Conservation (phyloP, 2,888 invertebrate genomes). For the Petrolisthes manimaculis region DNA sequence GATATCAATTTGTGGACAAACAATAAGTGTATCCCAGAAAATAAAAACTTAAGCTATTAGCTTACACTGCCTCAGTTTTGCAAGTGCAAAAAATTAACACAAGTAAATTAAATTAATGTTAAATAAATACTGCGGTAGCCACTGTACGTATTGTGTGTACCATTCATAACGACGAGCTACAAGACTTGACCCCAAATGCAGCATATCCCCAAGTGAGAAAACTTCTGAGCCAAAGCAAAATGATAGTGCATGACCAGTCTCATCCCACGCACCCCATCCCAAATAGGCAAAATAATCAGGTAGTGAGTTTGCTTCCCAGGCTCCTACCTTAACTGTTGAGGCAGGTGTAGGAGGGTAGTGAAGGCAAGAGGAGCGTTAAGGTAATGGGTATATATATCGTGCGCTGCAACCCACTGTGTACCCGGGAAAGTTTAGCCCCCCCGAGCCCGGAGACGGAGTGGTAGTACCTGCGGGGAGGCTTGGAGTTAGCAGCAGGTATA, state of each 20-base stretch:
- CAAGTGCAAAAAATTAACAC: no score
- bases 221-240: not conserved
- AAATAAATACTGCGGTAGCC: no score
- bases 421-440: slow-evolving; percentile 39
- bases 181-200: no score
- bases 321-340: slow-evolving; percentile 37
- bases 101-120: no score
- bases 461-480: slow-evolving; percentile 39
- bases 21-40: no score
- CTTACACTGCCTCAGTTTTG: no score
- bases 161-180: no score
- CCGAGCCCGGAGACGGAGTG: slow-evolving; percentile 29
- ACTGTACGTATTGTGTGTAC: no score
- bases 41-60: no score
- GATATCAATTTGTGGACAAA: no score
- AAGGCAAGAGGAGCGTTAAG: slow-evolving; percentile 34
- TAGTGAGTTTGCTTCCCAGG: slow-evolving; percentile 17
- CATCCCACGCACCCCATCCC: not conserved
- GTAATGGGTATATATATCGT: slow-evolving; percentile 55
- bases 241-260: not conserved
- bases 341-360: slow-evolving; percentile 21
- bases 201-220: not conserved
- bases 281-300: not conserved
- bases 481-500: not conserved
- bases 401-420: slow-evolving; percentile 56